phyloP scores from a whole-genome alignment of 2,113 vertebrate genomes.

The Gobius niger region DNA sequence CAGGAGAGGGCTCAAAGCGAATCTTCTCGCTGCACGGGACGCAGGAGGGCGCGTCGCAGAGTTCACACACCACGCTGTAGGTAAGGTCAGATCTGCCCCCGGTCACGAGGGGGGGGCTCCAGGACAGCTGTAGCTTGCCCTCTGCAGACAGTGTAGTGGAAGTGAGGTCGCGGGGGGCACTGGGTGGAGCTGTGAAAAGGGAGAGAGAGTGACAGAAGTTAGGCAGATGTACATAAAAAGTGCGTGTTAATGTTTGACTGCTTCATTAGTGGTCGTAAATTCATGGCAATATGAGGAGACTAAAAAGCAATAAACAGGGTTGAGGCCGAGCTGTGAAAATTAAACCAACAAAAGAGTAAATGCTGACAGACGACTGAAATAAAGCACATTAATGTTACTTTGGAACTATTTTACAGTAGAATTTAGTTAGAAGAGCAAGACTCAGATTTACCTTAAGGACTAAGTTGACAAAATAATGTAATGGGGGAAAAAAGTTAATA shows the following conservation, averaged over 20 bases:
- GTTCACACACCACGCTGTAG: slow-evolving; percentile 85
- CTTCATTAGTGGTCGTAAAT: background rate
- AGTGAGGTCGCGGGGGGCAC: slow-evolving; percentile 79
- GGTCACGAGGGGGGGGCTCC: slow-evolving; percentile 79
- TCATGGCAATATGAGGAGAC: background rate
- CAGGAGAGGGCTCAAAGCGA: slow-evolving; percentile 73
- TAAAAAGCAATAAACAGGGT: background rate
- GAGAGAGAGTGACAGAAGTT: slow-evolving; percentile 39
- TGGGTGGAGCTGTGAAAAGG: slow-evolving; percentile 81
- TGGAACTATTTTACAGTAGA: too few relatives aligned
- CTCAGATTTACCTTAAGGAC: too few relatives aligned
- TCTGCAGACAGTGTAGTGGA: slow-evolving; percentile 71
- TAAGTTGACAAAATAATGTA: too few relatives aligned
- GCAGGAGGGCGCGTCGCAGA: slow-evolving; percentile 80
- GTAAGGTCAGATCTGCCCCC: slow-evolving; percentile 84
- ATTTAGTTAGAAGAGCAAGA: too few relatives aligned
- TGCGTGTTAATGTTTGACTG: slow-evolving; percentile 2
- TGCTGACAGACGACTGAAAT: background rate
- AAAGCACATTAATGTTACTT: too few relatives aligned
- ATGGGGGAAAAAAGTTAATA: too few relatives aligned
- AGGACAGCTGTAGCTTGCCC: slow-evolving; percentile 84
- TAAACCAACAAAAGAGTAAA: background rate
- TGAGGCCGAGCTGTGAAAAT: too few relatives aligned
- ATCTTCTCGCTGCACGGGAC: slow-evolving; percentile 81
- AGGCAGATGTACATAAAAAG: background rate